These are phyloP conservation scores for Tribolium castaneum DNA, from an alignment of 1,140 invertebrate genomes.

Conservation along the genomic window DNA sequence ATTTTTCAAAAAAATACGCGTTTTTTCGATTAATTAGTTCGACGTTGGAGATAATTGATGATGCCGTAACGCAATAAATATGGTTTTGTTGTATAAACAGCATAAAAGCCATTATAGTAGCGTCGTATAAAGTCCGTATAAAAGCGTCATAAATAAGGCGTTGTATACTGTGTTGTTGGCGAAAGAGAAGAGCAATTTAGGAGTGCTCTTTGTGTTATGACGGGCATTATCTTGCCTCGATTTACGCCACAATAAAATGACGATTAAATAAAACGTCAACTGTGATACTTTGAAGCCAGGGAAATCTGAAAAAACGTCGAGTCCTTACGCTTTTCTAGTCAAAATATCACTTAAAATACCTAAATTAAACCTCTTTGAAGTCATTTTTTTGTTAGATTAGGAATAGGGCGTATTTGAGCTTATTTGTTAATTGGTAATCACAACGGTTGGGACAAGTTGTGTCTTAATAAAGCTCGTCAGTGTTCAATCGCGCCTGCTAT, in stretches of 20 bases:
- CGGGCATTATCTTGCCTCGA: conserved; percentile 20
- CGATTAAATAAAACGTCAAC: conserved; percentile 30
- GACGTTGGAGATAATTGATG: conserved; percentile 4
- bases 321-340: no score
- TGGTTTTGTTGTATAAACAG: conserved; percentile 38
- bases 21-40: conserved; percentile 20
- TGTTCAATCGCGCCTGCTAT: not conserved
- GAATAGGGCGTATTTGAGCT: no score
- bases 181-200: conserved; percentile 23
- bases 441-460: not conserved
- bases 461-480: not conserved
- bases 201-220: conserved; percentile 21
- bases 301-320: no score
- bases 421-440: not conserved
- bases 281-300: not conserved
- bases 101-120: conserved; percentile 30
- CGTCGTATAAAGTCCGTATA: conserved; percentile 35
- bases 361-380: no score
- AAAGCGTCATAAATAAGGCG: conserved; percentile 22
- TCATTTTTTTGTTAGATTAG: no score
- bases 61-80: conserved; percentile 15
- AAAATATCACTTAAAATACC: no score
- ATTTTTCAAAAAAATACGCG: not conserved
- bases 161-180: conserved; percentile 13
- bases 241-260: conserved; percentile 29